Base-by-base conservation (phyloP, 2,888 invertebrate species). In the Hedychridium roseum region DNA sequence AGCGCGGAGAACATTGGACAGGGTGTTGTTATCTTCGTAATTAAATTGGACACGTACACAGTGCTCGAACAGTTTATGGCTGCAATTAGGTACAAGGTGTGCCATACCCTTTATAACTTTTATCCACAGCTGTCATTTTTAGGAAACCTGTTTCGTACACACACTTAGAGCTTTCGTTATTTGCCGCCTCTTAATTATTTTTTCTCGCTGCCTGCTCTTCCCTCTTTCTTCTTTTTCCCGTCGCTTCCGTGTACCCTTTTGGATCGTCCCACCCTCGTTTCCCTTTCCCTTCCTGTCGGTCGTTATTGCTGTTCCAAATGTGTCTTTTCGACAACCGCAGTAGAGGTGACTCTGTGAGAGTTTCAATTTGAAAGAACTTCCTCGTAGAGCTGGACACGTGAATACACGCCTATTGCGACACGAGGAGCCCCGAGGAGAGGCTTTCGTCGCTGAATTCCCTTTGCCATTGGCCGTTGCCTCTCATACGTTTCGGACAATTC, bases 311-410 rank as follows among this genome's bases (percentile, higher is more conserved):
- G n/a, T 28, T 9, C 9, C 28, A n/a, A 14, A 6, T 28, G 3
- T n/a, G 11, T 4, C 9, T 23, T 9, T 4, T 23, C 4, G 4
- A 6, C 23, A 6, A 9, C 9, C 23, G 23, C 9, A 4, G 23
- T 23, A 6, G 23, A 23, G 9, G 9, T 6, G 23, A 23, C 23
- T 9, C 9, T 17, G 32, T 3, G 16, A 15, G 38, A 32, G 39
- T 48, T 50, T 26, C 47, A 50, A 45, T 48, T 38, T 17, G 44
- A 54, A 54, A 50, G 44, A 49, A 47, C 44, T 50, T 54, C 20
- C 35, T 18, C 18, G 26, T 37, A 36, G 20, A n/a, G n/a, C n/a
- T n/a, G n/a, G 35, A 23, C 9, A 26, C 20, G 18, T 41, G 47
- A 51, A 51, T 54, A 35, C 38, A 2, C 35, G 38, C 26, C 37